Percentiles rank a stretch among this genome's conserved stretches.
These are phyloP conservation scores for Enhydra lutris DNA, from an alignment of 2,113 vertebrate species.

Conservation along the genomic window DNA sequence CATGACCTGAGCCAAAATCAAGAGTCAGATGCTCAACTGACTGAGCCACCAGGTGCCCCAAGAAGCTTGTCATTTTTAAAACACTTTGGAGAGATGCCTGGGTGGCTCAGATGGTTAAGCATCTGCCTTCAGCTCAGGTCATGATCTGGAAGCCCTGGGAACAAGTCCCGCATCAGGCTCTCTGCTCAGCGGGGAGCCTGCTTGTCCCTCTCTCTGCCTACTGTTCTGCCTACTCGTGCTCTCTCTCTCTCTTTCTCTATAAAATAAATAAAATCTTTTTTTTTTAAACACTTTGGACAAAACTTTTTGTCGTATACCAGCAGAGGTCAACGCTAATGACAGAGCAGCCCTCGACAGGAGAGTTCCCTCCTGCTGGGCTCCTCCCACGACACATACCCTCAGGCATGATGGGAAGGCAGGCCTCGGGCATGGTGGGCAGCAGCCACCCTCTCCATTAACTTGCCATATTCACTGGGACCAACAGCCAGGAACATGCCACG, in stretches of 20 bases:
- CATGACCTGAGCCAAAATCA: neutral
- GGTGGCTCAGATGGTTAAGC: too few relatives aligned
- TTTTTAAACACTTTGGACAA: neutral
- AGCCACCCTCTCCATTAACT: neutral
- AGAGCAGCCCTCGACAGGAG: neutral
- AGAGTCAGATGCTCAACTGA: neutral
- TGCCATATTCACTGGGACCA: too few relatives aligned
- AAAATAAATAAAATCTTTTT: too few relatives aligned
- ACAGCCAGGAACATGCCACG: neutral
- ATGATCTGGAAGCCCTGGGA: too few relatives aligned
- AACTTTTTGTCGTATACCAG: neutral
- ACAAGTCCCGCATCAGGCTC: too few relatives aligned
- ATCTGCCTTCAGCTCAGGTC: too few relatives aligned
- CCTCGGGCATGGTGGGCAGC: neutral
- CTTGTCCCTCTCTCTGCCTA: too few relatives aligned
- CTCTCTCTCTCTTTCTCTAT: too few relatives aligned
- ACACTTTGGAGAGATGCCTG: neutral
- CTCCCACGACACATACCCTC: accelerated
- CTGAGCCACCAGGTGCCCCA: neutral
- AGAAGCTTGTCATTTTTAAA: neutral
- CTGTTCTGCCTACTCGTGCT: too few relatives aligned
- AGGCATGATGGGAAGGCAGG: too few relatives aligned
- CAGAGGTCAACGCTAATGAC: neutral
- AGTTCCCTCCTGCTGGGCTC: neutral
- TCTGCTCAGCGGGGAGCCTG: too few relatives aligned